These are phyloP conservation scores for Pseudonaja textilis DNA, from an alignment of 2,113 vertebrate species.

Conservation along the genomic window DNA sequence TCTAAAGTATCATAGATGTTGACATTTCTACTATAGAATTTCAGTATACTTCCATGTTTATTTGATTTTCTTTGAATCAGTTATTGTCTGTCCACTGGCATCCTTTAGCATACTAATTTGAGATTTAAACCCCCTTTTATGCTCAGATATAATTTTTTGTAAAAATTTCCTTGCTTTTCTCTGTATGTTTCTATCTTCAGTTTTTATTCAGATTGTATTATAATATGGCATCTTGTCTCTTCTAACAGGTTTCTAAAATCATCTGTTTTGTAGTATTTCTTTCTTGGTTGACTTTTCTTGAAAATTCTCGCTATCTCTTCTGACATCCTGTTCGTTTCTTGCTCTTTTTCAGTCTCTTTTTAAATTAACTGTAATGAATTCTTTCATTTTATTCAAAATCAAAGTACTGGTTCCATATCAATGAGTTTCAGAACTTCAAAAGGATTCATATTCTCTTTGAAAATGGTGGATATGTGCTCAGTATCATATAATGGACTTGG, in stretches of 20 bases:
- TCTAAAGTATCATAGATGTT: not conserved
- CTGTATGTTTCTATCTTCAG: not conserved
- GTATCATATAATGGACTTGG: not conserved
- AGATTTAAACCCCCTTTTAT: not conserved
- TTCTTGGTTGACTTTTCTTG: not conserved
- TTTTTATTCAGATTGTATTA: not conserved
- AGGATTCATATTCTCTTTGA: not conserved
- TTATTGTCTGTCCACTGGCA: not conserved
- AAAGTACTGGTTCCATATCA: not conserved
- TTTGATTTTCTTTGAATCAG: not conserved
- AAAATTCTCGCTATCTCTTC: not conserved
- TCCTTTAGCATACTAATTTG: not conserved
- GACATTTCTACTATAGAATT: not conserved
- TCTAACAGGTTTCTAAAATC: not conserved
- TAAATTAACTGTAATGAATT: not conserved
- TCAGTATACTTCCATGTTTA: not conserved
- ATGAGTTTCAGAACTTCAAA: not conserved
- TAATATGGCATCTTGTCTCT: not conserved
- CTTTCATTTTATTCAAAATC: not conserved
- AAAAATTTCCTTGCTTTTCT: not conserved
- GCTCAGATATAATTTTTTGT: not conserved
- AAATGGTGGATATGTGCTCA: not conserved
- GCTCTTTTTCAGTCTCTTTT: not conserved
- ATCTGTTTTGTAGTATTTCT: not conserved
- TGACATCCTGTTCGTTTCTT: not conserved